phyloP scores from a whole-genome alignment of 2,888 invertebrate genomes.

The Blastobasis lacticolella region DNA sequence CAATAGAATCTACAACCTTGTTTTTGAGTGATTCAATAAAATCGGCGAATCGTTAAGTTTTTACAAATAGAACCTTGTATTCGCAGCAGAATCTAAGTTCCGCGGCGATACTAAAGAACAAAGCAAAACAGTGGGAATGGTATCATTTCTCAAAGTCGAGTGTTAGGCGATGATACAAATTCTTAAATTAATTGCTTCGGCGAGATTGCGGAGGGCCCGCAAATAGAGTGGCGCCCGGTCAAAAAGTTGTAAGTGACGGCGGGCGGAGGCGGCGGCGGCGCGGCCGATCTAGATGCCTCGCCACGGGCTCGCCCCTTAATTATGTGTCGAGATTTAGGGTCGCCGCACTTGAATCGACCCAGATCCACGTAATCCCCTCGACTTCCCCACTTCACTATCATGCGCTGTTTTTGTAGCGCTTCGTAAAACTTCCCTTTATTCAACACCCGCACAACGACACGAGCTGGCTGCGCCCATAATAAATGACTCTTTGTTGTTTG shows the following conservation, averaged over 20 bases:
- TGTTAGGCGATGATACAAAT: constrained; percentile 10
- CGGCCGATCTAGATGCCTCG: constrained; percentile 27
- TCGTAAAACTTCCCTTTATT: constrained; percentile 10
- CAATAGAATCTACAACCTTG: too few relatives aligned
- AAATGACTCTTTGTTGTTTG: not conserved
- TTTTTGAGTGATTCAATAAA: too few relatives aligned
- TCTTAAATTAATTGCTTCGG: constrained; percentile 12
- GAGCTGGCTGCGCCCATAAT: constrained; percentile 2
- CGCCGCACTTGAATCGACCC: constrained; percentile 40
- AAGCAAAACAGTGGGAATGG: not conserved
- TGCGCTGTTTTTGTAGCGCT: constrained; percentile 31
- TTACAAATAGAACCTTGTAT: too few relatives aligned
- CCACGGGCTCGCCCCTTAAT: constrained; percentile 37
- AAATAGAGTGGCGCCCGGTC: constrained; percentile 24
- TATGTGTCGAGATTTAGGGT: constrained; percentile 51
- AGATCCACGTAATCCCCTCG: constrained; percentile 44
- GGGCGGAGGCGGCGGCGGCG: constrained; percentile 10
- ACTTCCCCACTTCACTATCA: constrained; percentile 23
- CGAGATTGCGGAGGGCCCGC: constrained; percentile 16
- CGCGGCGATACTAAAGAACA: too few relatives aligned
- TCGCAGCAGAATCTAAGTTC: too few relatives aligned
- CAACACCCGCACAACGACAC: constrained; percentile 10
- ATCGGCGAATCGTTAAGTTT: too few relatives aligned
- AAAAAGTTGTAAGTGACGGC: constrained; percentile 40
- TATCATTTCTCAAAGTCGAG: constrained; percentile 8